Conservation (phyloP, 2,113 vertebrate species). For the Esox niger region DNA sequence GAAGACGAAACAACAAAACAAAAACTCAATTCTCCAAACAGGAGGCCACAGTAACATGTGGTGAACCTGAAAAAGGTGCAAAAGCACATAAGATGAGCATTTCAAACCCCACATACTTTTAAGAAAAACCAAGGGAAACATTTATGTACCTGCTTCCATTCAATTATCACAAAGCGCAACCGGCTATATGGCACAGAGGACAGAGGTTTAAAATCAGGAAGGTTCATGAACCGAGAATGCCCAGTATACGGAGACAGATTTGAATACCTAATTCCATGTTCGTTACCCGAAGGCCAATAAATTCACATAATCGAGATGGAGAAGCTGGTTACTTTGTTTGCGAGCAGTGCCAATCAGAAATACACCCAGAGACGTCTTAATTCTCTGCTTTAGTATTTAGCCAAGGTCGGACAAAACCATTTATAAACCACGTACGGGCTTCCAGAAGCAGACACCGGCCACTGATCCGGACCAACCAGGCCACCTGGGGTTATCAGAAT, state of each 20-base stretch:
- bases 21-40: conserved; percentile 26
- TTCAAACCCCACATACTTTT: conserved; percentile 8
- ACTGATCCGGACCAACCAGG: background rate
- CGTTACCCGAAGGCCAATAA: conserved; percentile 26
- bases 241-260: too few relatives aligned
- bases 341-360: background rate
- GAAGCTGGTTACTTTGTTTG: conserved; percentile 28
- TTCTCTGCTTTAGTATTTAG: background rate
- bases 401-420: background rate
- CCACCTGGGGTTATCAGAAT: background rate
- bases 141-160: background rate
- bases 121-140: conserved; percentile 21
- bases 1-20: conserved; percentile 20
- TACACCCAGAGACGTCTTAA: background rate
- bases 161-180: too few relatives aligned
- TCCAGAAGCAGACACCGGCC: background rate
- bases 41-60: conserved; percentile 33
- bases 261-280: conserved; percentile 17
- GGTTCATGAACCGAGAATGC: too few relatives aligned
- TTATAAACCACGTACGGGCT: too few relatives aligned
- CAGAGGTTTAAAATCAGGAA: too few relatives aligned
- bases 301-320: conserved; percentile 57
- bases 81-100: conserved; percentile 1
- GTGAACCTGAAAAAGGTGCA: conserved; percentile 30
- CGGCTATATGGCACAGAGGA: too few relatives aligned